Evolutionary conservation across 2,888 invertebrate genomes (phyloP).

Genomic region (Griposia aprilina): DNA sequence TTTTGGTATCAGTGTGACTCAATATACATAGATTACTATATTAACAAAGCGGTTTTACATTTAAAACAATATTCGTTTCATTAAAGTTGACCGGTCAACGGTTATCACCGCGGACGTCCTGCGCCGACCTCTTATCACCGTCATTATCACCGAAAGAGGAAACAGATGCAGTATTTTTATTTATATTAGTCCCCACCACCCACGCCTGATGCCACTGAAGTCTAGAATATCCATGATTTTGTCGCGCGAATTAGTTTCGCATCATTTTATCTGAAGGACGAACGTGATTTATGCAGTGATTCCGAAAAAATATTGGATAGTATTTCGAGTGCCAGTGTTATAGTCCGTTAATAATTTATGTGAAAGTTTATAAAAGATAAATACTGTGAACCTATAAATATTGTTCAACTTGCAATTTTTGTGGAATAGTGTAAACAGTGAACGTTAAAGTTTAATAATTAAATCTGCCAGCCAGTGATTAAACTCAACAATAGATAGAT

Average conservation of each 20-base stretch:
- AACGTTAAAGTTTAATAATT: conserved; percentile 35
- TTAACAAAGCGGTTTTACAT: conserved; percentile 57
- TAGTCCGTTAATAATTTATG: conserved; percentile 16
- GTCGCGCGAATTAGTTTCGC: conserved; percentile 76
- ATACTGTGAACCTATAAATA: conserved; percentile 17
- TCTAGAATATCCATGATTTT: conserved; percentile 80
- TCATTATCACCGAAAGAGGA: conserved; percentile 84
- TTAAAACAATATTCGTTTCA: conserved; percentile 72
- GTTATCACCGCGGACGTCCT: conserved; percentile 88
- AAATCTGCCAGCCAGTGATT: conserved; percentile 29
- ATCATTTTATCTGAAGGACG: conserved; percentile 69
- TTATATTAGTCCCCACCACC: conserved; percentile 81
- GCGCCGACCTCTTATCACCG: conserved; percentile 73
- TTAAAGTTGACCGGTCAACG: conserved; percentile 81
- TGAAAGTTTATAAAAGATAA: conserved; percentile 35
- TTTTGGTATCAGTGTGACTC: conserved; percentile 62
- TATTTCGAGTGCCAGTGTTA: conserved; percentile 34
- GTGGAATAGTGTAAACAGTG: conserved; percentile 28
- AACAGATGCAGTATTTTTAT: conserved; percentile 87
- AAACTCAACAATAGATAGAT: conserved; percentile 40
- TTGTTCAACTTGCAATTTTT: conserved; percentile 17
- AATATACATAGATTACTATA: conserved; percentile 49
- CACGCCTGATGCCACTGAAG: conserved; percentile 71
- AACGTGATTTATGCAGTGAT: conserved; percentile 70
- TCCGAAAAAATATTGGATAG: conserved; percentile 31